Base-by-base conservation (phyloP, 2,113 vertebrate species). In the Ceyx margarethae region DNA sequence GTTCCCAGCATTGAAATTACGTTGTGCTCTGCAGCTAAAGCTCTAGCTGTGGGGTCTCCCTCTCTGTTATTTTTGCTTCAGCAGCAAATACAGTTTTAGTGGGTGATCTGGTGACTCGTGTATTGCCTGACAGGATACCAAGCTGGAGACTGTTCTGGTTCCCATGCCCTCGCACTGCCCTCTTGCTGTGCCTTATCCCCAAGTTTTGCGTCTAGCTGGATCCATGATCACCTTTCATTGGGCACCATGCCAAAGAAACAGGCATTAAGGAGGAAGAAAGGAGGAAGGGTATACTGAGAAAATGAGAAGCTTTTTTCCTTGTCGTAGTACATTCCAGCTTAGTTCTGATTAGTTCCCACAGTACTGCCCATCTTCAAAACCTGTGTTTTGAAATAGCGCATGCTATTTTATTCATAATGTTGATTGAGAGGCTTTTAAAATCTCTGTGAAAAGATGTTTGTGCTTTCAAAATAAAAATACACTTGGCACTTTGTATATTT, bases 391-490 rank as follows among this genome's bases (percentile, higher is more conserved):
- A 69, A 69, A 42, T 8, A 21, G 3, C 25, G 33, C 13, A 33
- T 14, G 5, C 42, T 65, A 21, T 21, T 85, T 76, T 71, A 37
- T 26, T 81, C 18, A 11, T 68, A 25, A 20, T 35, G 10, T 65
- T 46, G 31, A 50, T 69, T 79, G 48, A 46, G 31, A 28, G 5
- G 2, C 31, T 40, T 81, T 64, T 48, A 68, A 78, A 68, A 29
- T 6, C 31, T 57, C 10, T 60, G 22, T 61, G 31, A 37, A 81
- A 84, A 68, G 43, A 6, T 19, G 10, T 15, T 40, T 15, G 3
- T 66, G 61, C 23, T 68, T 91, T 93, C 53, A 88, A 76, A 95
- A 65, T 65, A 85, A 82, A 89, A 76, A 26, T 81, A 81, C 26
- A 82, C 87, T 89, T 86, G 31, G 43, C 45, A 54, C 29, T 94